A percentile compares a stretch with the other conserved stretches of the same genome.
phyloP scores from a whole-genome alignment of 2,888 invertebrate genomes.

The Acronicta alni region DNA sequence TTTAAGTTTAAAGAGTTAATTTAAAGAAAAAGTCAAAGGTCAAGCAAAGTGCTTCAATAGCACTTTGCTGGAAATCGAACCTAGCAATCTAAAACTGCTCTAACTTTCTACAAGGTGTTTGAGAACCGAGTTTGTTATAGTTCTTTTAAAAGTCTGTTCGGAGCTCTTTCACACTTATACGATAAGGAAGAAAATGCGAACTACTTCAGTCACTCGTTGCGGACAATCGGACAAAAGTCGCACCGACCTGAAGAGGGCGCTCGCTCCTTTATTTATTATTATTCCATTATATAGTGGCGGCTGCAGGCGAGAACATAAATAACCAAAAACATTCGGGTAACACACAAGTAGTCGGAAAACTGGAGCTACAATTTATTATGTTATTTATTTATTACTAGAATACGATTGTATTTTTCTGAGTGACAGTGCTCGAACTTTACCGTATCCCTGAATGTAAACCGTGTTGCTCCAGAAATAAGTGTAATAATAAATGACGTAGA shows the following conservation, averaged over 20 bases:
- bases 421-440: slow-evolving; percentile 37
- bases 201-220: slow-evolving; percentile 29
- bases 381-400: slow-evolving; percentile 20
- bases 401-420: slow-evolving; percentile 37
- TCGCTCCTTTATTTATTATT: slow-evolving; percentile 58
- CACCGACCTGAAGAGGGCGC: slow-evolving; percentile 36
- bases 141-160: slow-evolving; percentile 26
- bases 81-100: too few relatives aligned
- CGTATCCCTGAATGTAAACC: slow-evolving; percentile 21
- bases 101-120: slow-evolving; percentile 23
- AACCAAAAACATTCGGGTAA: slow-evolving; percentile 53
- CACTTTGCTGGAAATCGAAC: neutral
- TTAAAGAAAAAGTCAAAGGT: too few relatives aligned
- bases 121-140: slow-evolving; percentile 26
- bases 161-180: slow-evolving; percentile 36
- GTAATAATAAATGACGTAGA: slow-evolving; percentile 19
- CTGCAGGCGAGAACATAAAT: slow-evolving; percentile 61
- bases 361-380: slow-evolving; percentile 34
- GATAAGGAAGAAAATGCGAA: slow-evolving; percentile 36
- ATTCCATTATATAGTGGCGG: slow-evolving; percentile 52
- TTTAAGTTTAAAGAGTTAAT: too few relatives aligned
- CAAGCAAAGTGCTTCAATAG: too few relatives aligned
- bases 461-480: too few relatives aligned
- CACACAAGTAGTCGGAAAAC: slow-evolving; percentile 52
- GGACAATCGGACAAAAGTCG: slow-evolving; percentile 42